phyloP scores from a whole-genome alignment of 2,113 vertebrate species.

The human region DNA sequence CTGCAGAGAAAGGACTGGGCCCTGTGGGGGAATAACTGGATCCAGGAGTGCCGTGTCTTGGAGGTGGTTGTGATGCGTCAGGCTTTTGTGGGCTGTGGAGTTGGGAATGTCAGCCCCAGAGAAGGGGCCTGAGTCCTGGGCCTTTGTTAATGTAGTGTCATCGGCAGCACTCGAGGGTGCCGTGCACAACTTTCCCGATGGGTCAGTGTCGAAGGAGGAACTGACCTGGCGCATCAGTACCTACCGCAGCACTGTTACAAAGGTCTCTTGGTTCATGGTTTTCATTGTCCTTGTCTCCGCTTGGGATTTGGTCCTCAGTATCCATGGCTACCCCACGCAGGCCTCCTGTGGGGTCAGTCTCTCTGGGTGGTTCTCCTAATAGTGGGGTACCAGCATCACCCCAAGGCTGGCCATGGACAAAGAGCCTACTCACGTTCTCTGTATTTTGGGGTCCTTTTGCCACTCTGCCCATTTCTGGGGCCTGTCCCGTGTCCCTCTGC shows the following conservation, averaged over 20 bases:
- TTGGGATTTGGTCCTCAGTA: not conserved
- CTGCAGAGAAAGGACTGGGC: not conserved
- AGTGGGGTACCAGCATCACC: not conserved
- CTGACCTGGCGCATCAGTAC: not conserved
- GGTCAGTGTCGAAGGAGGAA: not conserved
- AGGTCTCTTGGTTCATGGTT: not conserved
- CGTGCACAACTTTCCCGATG: accelerated
- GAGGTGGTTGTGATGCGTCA: not conserved
- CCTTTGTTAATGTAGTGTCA: not conserved
- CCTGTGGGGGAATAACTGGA: accelerated
- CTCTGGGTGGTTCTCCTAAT: not conserved
- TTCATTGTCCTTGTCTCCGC: not conserved
- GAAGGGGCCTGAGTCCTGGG: not conserved
- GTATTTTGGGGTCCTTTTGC: not conserved
- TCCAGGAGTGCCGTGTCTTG: not conserved
- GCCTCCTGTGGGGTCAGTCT: not conserved
- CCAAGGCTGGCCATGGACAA: not conserved
- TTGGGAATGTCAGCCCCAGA: not conserved
- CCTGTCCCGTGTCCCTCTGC: not conserved
- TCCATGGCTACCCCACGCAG: not conserved
- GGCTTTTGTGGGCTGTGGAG: not conserved
- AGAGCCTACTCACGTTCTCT: not conserved
- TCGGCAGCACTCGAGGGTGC: accelerated
- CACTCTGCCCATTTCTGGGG: not conserved
- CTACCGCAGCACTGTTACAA: not conserved